Conservation (phyloP, 1,140 invertebrate genomes). For the Centruroides vittatus region DNA sequence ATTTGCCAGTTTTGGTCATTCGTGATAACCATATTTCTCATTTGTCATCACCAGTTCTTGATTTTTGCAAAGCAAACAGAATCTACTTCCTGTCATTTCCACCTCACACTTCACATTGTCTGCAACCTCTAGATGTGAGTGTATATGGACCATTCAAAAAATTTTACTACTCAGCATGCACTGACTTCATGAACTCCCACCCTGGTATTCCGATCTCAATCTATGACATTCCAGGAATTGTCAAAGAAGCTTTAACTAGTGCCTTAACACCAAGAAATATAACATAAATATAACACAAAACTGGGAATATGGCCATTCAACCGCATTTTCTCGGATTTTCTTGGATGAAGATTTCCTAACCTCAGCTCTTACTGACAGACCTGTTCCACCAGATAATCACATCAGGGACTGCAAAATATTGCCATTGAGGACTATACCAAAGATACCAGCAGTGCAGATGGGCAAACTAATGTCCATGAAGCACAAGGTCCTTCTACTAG, state of each 20-base stretch:
- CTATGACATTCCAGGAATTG: neutral
- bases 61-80: neutral
- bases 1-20: constrained; percentile 26
- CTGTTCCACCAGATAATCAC: neutral
- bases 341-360: neutral
- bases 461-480: no score
- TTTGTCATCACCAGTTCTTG: neutral
- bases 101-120: neutral
- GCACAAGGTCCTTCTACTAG: neutral
- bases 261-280: neutral
- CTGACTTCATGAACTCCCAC: neutral
- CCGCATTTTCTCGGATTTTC: neutral
- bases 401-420: neutral
- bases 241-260: neutral
- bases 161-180: neutral
- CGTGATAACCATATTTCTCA: constrained; percentile 29
- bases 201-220: neutral
- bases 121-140: neutral
- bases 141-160: neutral
- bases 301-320: neutral
- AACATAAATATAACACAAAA: neutral
- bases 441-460: neutral
- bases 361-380: neutral
- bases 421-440: no score
- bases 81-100: neutral